Base-by-base conservation (phyloP, 2,888 invertebrate species). In the Dimorphilus gyrociliatus region DNA sequence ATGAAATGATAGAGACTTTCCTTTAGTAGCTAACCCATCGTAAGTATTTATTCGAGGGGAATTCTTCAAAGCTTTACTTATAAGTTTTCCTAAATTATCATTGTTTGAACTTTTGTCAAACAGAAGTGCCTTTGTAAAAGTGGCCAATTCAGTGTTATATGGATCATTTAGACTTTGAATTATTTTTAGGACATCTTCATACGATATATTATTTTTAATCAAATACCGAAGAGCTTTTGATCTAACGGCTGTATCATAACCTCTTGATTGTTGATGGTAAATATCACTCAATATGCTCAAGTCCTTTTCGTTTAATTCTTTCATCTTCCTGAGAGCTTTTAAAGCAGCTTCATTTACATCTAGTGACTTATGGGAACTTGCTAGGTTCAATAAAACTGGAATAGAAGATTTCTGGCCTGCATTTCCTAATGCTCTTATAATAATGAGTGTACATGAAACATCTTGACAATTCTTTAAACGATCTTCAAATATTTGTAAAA, bases 1-100 rank as follows among this genome's bases (percentile, higher is more conserved):
- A 0, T 70, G 70, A 38, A 81, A 70, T 0, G 76, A 76, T 1
- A 78, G 76, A 4, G 79, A 77, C 12, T 79, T 64, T 8, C 81
- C 81, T 42, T 69, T 70, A 37, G 75, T 76, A 0, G 73, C 70
- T 43, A 76, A 56, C 4, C 72, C 63, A 42, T 77, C 61, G 51
- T 80, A 82, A 53, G 80, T 79, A 39, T 72, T 69, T 4, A 78
- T 46, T 16, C 43, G 41, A n/a, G n/a, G n/a, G n/a, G 47, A 34
- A 21, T 64, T 60, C 13, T 47, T 38, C 7, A 59, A 39, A 2
- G 60, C 42, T 14, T 47, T n/a, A n/a, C n/a, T n/a, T n/a, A n/a
- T n/a, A n/a, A n/a, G n/a, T n/a, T n/a, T n/a, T n/a, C n/a, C n/a
- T n/a, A n/a, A n/a, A n/a, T n/a, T n/a, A n/a, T n/a, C n/a, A n/a